Evolutionary conservation across 2,113 vertebrate genomes (phyloP).

Genomic region (Mirza zaza): DNA sequence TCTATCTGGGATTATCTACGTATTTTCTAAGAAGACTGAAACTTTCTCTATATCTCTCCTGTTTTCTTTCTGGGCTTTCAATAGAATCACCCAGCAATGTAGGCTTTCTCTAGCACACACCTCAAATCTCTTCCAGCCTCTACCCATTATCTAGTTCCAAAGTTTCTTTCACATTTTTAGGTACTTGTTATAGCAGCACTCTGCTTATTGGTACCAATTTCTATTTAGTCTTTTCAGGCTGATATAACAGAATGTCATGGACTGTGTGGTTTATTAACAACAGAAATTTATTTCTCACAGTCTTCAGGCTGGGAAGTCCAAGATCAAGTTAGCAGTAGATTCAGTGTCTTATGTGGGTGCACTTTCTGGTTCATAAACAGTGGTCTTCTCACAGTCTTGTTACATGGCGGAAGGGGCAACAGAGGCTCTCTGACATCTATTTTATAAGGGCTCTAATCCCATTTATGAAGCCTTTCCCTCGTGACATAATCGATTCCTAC

Average conservation of each 20-base stretch:
- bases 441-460: background rate
- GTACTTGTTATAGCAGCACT: background rate
- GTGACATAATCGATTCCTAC: too few relatives aligned
- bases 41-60: background rate
- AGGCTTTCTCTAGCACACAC: background rate
- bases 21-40: background rate
- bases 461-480: background rate
- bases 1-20: background rate
- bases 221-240: too few relatives aligned
- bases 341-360: background rate
- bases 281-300: background rate
- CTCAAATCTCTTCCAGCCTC: background rate
- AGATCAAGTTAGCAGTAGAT: background rate
- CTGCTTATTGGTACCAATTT: background rate
- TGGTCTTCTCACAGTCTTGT: background rate
- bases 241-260: too few relatives aligned
- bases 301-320: background rate
- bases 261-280: background rate
- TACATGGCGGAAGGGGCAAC: background rate
- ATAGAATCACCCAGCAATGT: background rate
- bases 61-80: background rate
- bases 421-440: background rate
- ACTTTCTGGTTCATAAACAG: background rate
- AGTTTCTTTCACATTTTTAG: background rate
- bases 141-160: background rate